Base-by-base conservation (phyloP, 2,113 vertebrate genomes). In the Eulemur rufifrons region DNA sequence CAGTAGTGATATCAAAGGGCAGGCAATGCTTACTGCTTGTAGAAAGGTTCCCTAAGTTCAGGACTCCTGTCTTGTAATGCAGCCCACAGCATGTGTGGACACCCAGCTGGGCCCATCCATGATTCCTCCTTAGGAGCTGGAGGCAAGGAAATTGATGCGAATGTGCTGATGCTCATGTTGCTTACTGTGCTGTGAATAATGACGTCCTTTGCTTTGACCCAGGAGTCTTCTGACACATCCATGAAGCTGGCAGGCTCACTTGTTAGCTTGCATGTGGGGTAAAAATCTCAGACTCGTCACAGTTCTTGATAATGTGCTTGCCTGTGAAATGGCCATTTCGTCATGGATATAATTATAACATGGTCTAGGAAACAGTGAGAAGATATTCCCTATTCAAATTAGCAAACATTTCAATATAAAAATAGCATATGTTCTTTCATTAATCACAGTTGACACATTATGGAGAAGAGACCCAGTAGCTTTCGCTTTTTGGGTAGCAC, bases 41-140 rank as follows among this genome's bases (percentile, higher is more conserved):
- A 32, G 32, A 27, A 56, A 21, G 52, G 32, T 29, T 39, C 13
- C 13, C 66, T 63, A 15, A 59, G 32, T 9, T 63, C 9, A 13
- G 64, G 39, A 6, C 3, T 64, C 45, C 15, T 69, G 29, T 34
- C 8, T 45, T 39, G 21, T 11, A 39, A 47, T 71, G n/a, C 42
- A 74, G 21, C 34, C 8, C 52, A 23, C 17, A 34, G 42, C 59
- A 2, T 93, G 64, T 42, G 14, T 3, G 34, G 63, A 37, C 20
- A 34, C 25, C 34, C 14, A 37, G 6, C 42, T 11, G 34, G 39
- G 29, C 18, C 39, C 4, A 18, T 17, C 54, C 34, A 14, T 56
- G 47, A 7, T 78, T 45, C 0, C 8, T 25, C 29, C 20, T 5
- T 0, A 2, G 47, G 6, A 77, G 5, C 12, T 20, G 3, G 20